These are phyloP conservation scores for Tolypeutes matacus DNA, from an alignment of 2,797 vertebrate genomes.

Conservation along the genomic window DNA sequence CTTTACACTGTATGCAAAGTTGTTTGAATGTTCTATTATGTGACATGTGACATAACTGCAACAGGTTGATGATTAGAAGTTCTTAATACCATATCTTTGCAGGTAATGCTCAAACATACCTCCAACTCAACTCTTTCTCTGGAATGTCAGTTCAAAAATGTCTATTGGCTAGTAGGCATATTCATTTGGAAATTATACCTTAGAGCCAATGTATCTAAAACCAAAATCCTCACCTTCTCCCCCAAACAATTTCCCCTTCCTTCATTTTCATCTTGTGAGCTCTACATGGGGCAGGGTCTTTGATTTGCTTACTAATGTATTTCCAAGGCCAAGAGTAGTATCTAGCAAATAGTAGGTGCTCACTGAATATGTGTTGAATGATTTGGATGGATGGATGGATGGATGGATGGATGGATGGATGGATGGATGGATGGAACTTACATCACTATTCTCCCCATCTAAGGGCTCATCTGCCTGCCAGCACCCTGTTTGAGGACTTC, in stretches of 20 bases:
- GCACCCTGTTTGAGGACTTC: neutral
- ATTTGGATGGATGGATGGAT: neutral
- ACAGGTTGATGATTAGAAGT: neutral
- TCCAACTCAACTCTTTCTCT: neutral
- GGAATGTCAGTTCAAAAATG: slow-evolving; percentile 20
- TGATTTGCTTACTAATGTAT: neutral
- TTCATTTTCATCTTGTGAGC: neutral
- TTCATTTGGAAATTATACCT: slow-evolving; percentile 47
- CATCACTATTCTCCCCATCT: neutral
- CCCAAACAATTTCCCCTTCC: neutral
- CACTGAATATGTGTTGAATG: neutral
- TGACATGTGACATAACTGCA: neutral
- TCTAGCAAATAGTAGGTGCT: neutral
- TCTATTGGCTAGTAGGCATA: neutral
- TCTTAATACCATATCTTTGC: neutral
- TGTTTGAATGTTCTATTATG: neutral
- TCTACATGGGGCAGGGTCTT: neutral
- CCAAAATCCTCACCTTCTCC: slow-evolving; percentile 16
- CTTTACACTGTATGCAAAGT: neutral
- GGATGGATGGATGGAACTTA: neutral
- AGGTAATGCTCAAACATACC: slow-evolving; percentile 15
- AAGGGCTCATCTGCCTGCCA: neutral
- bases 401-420: neutral
- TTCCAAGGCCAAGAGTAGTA: neutral
- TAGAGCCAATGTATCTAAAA: slow-evolving; percentile 1